A percentile compares a stretch with the other conserved stretches of the same genome.
These are phyloP conservation scores for Molossus alvarezi DNA, from an alignment of 2,797 vertebrate genomes.

Conservation along the genomic window DNA sequence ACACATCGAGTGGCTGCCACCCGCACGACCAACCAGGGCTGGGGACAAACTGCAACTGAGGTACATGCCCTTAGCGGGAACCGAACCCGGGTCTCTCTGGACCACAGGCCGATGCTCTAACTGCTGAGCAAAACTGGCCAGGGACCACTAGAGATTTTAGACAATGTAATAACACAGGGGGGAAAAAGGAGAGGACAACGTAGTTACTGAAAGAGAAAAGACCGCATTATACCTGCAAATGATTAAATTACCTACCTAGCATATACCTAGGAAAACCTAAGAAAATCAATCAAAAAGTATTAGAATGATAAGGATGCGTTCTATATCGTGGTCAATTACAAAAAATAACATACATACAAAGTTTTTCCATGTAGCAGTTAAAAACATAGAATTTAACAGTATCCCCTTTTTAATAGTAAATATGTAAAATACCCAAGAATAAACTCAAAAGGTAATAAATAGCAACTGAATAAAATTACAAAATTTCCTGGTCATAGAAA, in stretches of 20 bases:
- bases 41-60: no score
- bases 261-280: constrained; percentile 2
- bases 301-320: background rate
- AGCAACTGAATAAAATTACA: constrained; percentile 49
- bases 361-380: background rate
- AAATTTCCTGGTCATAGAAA: constrained; percentile 37
- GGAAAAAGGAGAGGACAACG: background rate
- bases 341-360: background rate
- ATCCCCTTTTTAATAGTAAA: constrained; percentile 24
- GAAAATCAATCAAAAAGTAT: constrained; percentile 46
- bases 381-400: constrained; percentile 60
- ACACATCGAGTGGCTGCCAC: no score
- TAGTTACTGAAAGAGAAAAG: background rate
- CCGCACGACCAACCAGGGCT: no score
- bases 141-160: background rate
- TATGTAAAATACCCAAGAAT: constrained; percentile 4
- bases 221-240: background rate
- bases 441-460: constrained; percentile 20
- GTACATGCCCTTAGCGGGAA: no score
- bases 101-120: no score
- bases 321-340: background rate
- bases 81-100: no score
- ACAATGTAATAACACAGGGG: background rate
- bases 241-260: background rate
- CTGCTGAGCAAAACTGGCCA: no score